These are phyloP conservation scores for Rhopilema esculentum DNA, from an alignment of 30 jellyfish, hydroid and myxozoan genomes.

Conservation along the genomic window DNA sequence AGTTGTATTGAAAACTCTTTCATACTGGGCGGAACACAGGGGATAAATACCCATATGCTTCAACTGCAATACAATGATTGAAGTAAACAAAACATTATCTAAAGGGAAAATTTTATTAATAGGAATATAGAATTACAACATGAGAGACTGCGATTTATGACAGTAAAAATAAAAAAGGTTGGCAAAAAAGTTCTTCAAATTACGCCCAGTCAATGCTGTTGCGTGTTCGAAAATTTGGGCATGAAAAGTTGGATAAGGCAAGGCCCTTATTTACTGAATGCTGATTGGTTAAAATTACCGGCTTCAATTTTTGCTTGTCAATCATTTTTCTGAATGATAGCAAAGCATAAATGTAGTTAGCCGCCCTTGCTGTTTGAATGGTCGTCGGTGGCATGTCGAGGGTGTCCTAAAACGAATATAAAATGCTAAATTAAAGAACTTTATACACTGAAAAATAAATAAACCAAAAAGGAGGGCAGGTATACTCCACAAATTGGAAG, in stretches of 20 bases:
- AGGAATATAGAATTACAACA: too few relatives aligned
- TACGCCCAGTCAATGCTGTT: too few relatives aligned
- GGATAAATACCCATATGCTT: constrained; percentile 89
- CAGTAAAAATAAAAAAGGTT: too few relatives aligned
- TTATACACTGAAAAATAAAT: neutral
- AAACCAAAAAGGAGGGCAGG: too few relatives aligned
- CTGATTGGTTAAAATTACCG: constrained; percentile 71
- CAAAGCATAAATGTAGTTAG: constrained; percentile 78
- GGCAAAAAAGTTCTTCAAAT: too few relatives aligned
- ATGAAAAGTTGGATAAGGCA: too few relatives aligned
- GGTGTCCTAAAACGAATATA: constrained; percentile 54
- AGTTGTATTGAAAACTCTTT: constrained; percentile 84
- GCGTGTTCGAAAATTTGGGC: too few relatives aligned
- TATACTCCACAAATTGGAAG: too few relatives aligned
- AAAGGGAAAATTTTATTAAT: neutral
- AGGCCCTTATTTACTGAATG: neutral
- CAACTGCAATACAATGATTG: constrained; percentile 40
- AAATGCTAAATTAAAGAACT: neutral
- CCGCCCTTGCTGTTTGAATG: constrained; percentile 94
- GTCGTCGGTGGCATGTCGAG: constrained; percentile 76
- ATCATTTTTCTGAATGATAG: constrained; percentile 80
- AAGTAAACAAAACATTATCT: too few relatives aligned
- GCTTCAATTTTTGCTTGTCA: constrained; percentile 80
- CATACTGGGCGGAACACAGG: constrained; percentile 90
- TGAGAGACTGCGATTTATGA: too few relatives aligned